A percentile compares a stretch with the other conserved stretches of the same genome.
Evolutionary conservation across 2,888 invertebrate genomes (phyloP).

Genomic region (Noctuana brunneofusca): DNA sequence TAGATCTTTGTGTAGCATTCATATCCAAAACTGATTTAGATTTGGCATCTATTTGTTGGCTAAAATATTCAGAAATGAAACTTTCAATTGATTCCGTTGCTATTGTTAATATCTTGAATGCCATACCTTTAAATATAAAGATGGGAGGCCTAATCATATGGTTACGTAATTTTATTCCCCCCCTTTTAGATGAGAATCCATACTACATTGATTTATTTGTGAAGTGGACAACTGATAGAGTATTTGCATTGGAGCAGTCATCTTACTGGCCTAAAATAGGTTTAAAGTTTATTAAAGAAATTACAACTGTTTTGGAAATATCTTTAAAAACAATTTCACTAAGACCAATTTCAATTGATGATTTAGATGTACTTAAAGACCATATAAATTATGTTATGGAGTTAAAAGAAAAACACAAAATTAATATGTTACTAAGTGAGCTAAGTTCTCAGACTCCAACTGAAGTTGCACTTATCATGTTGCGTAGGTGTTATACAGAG

Average conservation of each 20-base stretch:
- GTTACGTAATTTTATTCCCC: slow-evolving; percentile 72
- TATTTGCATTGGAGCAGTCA: slow-evolving; percentile 72
- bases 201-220: slow-evolving; percentile 74
- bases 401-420: slow-evolving; percentile 73
- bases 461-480: slow-evolving; percentile 75
- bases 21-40: slow-evolving; percentile 70
- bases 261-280: slow-evolving; percentile 80
- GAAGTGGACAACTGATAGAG: slow-evolving; percentile 74
- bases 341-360: slow-evolving; percentile 72
- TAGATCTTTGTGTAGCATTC: slow-evolving; percentile 65
- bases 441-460: slow-evolving; percentile 66
- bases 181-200: slow-evolving; percentile 69
- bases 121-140: slow-evolving; percentile 70
- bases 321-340: slow-evolving; percentile 66
- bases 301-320: slow-evolving; percentile 60
- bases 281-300: slow-evolving; percentile 70
- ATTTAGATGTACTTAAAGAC: slow-evolving; percentile 67
- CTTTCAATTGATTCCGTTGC: slow-evolving; percentile 52
- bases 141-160: slow-evolving; percentile 72
- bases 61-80: slow-evolving; percentile 69
- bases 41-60: slow-evolving; percentile 74
- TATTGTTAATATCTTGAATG: slow-evolving; percentile 62
- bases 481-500: slow-evolving; percentile 77
- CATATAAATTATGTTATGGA: slow-evolving; percentile 69
- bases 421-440: slow-evolving; percentile 72